Conservation (phyloP, 2,888 invertebrate genomes). For the Ramazzottius varieornatus region DNA sequence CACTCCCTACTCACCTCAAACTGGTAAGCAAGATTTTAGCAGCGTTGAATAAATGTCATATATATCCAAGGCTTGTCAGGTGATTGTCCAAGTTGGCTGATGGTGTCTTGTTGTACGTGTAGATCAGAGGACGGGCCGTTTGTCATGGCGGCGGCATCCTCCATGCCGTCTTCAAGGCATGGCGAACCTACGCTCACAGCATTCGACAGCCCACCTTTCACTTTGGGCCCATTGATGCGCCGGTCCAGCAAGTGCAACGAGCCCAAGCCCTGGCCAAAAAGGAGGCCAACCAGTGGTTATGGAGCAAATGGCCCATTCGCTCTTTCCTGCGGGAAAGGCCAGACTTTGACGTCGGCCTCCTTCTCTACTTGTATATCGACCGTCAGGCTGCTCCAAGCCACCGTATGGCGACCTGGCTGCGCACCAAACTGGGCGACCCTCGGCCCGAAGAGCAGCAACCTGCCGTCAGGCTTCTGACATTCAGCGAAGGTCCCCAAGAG, state of each 20-base stretch:
- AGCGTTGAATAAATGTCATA: no score
- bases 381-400: no score
- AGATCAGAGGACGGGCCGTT: neutral
- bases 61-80: no score
- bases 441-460: no score
- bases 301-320: neutral
- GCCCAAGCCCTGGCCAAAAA: neutral
- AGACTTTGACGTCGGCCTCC: neutral
- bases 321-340: neutral
- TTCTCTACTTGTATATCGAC: neutral
- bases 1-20: no score
- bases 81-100: no score
- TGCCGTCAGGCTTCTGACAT: no score
- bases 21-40: no score
- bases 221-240: neutral
- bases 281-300: neutral
- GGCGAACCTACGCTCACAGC: neutral
- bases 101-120: no score
- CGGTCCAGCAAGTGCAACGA: neutral
- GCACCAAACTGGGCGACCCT: neutral
- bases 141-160: neutral
- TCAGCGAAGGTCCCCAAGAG: no score
- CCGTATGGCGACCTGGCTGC: neutral
- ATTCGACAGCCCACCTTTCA: neutral
- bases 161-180: neutral